These are phyloP conservation scores for Crossoptilon crossoptilon DNA, from an alignment of 2,797 vertebrate species.

Conservation along the genomic window DNA sequence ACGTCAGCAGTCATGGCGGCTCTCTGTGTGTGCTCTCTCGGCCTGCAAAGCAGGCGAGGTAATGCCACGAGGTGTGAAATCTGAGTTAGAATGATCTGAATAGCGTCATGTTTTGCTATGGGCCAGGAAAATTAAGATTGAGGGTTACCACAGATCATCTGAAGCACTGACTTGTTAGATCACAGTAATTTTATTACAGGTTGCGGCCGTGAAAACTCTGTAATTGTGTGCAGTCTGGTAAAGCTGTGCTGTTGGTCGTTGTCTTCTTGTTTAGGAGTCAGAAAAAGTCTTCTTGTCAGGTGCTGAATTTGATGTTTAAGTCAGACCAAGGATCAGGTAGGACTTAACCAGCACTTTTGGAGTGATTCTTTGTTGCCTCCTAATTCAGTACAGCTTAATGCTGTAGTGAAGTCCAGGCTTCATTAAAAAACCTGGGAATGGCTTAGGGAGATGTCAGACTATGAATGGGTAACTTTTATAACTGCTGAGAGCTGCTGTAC, in stretches of 20 bases:
- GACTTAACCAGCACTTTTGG: not conserved
- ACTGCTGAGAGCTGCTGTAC: not conserved
- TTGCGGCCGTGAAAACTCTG: not conserved
- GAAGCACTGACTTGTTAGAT: not conserved
- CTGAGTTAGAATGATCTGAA: not conserved
- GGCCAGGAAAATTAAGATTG: not conserved
- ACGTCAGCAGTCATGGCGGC: not conserved
- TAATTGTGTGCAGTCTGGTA: not conserved
- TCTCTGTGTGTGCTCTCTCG: not conserved
- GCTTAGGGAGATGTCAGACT: not conserved
- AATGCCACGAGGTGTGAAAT: not conserved
- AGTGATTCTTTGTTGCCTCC: not conserved
- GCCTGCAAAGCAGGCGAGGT: not conserved
- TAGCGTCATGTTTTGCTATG: not conserved
- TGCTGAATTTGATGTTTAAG: not conserved
- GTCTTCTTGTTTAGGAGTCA: not conserved
- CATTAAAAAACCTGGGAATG: not conserved
- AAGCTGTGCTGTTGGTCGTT: not conserved
- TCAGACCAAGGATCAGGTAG: not conserved
- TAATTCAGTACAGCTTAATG: not conserved
- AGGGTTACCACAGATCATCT: not conserved
- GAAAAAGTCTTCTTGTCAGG: not conserved
- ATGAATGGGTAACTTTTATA: not conserved
- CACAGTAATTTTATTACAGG: not conserved
- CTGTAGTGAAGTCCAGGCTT: not conserved